Conservation (phyloP, 2,888 invertebrate genomes). For the Pristionchus exspectatus region DNA sequence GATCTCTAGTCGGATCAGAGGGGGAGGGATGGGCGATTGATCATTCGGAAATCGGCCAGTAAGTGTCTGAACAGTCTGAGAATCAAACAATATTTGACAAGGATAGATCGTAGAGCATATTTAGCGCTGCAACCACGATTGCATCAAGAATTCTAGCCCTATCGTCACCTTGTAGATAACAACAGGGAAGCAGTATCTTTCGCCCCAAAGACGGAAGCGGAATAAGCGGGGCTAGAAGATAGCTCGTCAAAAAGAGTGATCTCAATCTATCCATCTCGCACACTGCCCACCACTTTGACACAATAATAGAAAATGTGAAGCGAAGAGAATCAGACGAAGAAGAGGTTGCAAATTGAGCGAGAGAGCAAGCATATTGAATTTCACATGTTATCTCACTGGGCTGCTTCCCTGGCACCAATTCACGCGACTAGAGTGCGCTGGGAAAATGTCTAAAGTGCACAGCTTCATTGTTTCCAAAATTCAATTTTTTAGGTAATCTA, state of each 20-base stretch:
- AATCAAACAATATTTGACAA: too few species aligned
- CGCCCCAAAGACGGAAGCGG: background rate
- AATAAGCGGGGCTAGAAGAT: conserved; percentile 25
- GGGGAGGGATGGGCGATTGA: background rate
- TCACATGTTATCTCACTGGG: background rate
- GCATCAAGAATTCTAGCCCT: background rate
- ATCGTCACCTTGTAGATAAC: background rate
- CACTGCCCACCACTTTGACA: background rate
- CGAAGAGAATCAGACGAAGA: background rate
- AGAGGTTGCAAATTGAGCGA: conserved; percentile 14
- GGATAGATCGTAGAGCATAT: too few species aligned
- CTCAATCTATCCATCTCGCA: background rate
- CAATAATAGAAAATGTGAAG: background rate
- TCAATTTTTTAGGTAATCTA: too few species aligned
- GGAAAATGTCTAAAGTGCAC: background rate
- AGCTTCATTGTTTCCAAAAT: background rate
- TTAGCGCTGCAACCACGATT: too few species aligned
- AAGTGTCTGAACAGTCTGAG: too few species aligned
- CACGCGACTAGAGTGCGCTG: conserved; percentile 1
- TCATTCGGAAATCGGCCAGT: background rate
- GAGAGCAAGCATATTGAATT: conserved; percentile 28
- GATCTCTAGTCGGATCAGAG: background rate
- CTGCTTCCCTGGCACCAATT: background rate
- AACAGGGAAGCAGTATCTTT: background rate
- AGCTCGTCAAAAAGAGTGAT: background rate